These are phyloP conservation scores for Zonotrichia leucophrys DNA, from an alignment of 2,113 vertebrate species.

Conservation along the genomic window DNA sequence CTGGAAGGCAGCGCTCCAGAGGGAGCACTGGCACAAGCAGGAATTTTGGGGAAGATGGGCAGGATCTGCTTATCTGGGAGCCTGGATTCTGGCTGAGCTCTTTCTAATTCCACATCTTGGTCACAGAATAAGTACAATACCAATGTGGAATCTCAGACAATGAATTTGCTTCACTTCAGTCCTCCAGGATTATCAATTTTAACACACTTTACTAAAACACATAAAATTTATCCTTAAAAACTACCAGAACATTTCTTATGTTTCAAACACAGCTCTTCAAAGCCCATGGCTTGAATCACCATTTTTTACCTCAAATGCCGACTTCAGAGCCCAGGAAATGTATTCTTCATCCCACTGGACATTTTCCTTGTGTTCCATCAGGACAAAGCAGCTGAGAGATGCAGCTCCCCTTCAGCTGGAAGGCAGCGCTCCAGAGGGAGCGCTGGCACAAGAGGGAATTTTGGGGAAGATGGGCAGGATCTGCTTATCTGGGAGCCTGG, in stretches of 20 bases:
- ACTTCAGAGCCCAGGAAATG: too few species aligned
- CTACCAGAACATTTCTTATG: rapidly evolving
- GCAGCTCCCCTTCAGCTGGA: neutral
- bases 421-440: too few species aligned
- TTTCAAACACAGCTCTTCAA: neutral
- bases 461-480: neutral
- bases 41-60: neutral
- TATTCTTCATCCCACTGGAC: too few species aligned
- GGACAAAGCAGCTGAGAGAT: too few species aligned
- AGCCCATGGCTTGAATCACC: neutral
- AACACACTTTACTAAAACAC: rapidly evolving
- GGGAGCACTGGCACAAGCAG: neutral
- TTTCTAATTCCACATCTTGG: neutral
- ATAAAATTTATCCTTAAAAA: neutral
- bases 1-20: rapidly evolving
- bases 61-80: neutral
- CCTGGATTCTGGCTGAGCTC: too few species aligned
- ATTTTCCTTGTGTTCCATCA: neutral
- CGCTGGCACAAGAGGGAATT: neutral
- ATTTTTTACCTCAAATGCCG: neutral
- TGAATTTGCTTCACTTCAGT: neutral
- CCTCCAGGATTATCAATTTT: neutral
- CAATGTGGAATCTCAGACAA: neutral
- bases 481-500: too few species aligned
- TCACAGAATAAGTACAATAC: neutral